phyloP scores from a whole-genome alignment of 2,888 invertebrate genomes.

The Euspilapteryx auroguttella region DNA sequence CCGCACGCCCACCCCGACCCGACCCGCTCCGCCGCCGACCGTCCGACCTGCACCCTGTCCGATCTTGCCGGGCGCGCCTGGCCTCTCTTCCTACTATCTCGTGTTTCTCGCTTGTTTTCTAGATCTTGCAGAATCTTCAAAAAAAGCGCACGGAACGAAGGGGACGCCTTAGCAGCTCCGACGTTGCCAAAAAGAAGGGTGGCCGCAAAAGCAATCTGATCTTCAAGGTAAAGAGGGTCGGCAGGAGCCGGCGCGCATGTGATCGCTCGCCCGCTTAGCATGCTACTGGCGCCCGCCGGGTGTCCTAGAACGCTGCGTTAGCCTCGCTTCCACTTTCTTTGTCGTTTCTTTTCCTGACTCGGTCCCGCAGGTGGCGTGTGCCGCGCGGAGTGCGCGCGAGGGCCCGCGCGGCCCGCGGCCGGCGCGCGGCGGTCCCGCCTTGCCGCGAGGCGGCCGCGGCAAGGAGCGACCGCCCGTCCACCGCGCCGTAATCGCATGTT shows the following conservation, averaged over 20 bases:
- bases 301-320: slow-evolving; percentile 51
- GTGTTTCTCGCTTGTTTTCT: slow-evolving; percentile 90
- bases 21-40: slow-evolving; percentile 13
- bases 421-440: slow-evolving; percentile 24
- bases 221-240: slow-evolving; percentile 91
- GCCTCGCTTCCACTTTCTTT: slow-evolving; percentile 55
- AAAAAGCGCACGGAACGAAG: slow-evolving; percentile 98
- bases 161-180: slow-evolving; percentile 95
- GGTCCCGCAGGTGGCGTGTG: slow-evolving; percentile 20
- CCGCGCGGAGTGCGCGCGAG: slow-evolving; percentile 11
- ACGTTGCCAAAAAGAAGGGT: slow-evolving; percentile 90
- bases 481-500: slow-evolving; percentile 40
- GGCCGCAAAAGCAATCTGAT: slow-evolving; percentile 97
- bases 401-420: slow-evolving; percentile 28
- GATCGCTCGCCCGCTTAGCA: slow-evolving; percentile 61
- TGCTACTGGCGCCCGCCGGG: slow-evolving; percentile 52
- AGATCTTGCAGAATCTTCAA: slow-evolving; percentile 99
- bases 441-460: slow-evolving; percentile 12
- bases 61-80: slow-evolving; percentile 49
- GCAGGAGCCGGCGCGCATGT: slow-evolving; percentile 59
- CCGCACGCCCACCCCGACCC: slow-evolving; percentile 26
- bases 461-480: slow-evolving; percentile 9
- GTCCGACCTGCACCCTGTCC: slow-evolving; percentile 11
- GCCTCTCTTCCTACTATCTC: slow-evolving; percentile 75
- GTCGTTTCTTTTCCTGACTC: slow-evolving; percentile 43